phyloP scores from a whole-genome alignment of 2,888 invertebrate species.

The Cheiracanthium punctorium region DNA sequence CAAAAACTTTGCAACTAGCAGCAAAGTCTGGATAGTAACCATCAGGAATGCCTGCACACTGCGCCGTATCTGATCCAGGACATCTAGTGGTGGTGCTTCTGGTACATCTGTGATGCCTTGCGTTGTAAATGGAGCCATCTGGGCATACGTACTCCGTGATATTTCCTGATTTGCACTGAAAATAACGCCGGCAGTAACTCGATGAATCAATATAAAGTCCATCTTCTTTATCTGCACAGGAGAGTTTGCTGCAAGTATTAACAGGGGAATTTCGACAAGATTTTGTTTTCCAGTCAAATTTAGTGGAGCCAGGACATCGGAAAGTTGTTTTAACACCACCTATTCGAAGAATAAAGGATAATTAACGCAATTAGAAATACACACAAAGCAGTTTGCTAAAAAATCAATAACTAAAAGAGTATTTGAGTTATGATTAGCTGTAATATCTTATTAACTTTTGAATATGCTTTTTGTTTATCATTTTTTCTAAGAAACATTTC shows the following conservation, averaged over 20 bases:
- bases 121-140: conserved; percentile 67
- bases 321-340: conserved; percentile 46
- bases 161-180: conserved; percentile 61
- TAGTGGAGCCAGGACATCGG: conserved; percentile 37
- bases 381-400: too few species aligned
- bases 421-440: too few species aligned
- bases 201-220: conserved; percentile 68
- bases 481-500: too few species aligned
- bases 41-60: conserved; percentile 70
- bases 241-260: conserved; percentile 33
- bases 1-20: conserved; percentile 66
- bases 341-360: too few species aligned
- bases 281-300: conserved; percentile 66
- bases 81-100: conserved; percentile 60
- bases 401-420: too few species aligned
- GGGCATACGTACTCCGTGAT: conserved; percentile 68
- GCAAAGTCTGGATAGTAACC: conserved; percentile 71
- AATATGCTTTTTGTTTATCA: too few species aligned
- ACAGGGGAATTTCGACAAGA: conserved; percentile 29
- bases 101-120: conserved; percentile 63
- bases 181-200: conserved; percentile 69
- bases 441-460: too few species aligned
- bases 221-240: conserved; percentile 68
- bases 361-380: too few species aligned
- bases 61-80: conserved; percentile 29